These are phyloP conservation scores for Mactra quadrangularis DNA, from an alignment of 1,140 invertebrate species.

Conservation along the genomic window DNA sequence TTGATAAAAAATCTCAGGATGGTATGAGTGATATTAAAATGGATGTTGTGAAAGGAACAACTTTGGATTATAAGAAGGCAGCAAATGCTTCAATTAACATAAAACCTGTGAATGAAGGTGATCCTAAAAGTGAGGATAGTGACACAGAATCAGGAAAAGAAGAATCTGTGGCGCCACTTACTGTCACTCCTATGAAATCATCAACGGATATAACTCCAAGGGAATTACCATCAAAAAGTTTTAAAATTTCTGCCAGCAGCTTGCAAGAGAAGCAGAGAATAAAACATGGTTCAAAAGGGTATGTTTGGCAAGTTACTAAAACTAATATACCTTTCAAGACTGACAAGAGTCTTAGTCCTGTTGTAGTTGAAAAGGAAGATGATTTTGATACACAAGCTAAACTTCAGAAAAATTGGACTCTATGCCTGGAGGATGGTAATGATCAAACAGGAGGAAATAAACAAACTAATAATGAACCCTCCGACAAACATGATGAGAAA, in stretches of 20 bases:
- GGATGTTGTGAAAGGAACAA: too few species aligned
- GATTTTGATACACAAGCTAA: conserved; percentile 6
- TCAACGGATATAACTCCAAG: too few species aligned
- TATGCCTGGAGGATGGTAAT: background rate
- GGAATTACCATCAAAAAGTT: background rate
- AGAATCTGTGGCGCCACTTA: background rate
- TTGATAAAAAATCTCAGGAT: background rate
- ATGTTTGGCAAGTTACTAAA: conserved; percentile 11
- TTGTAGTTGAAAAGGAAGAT: too few species aligned
- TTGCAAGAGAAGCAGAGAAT: conserved; percentile 3
- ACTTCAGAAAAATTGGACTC: conserved; percentile 30
- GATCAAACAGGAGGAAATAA: too few species aligned
- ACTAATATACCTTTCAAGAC: conserved; percentile 22
- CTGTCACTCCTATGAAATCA: too few species aligned
- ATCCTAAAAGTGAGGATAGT: background rate
- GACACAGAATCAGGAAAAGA: background rate
- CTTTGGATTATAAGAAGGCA: too few species aligned
- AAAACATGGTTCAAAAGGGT: conserved; percentile 41
- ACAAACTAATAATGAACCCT: too few species aligned
- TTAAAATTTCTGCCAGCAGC: background rate
- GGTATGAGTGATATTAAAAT: background rate
- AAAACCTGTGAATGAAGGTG: too few species aligned
- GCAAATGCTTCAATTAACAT: too few species aligned
- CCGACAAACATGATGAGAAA: too few species aligned
- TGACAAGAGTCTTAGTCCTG: background rate